phyloP scores from a whole-genome alignment of 2,113 vertebrate species.

The Andinoacara biseriatus region DNA sequence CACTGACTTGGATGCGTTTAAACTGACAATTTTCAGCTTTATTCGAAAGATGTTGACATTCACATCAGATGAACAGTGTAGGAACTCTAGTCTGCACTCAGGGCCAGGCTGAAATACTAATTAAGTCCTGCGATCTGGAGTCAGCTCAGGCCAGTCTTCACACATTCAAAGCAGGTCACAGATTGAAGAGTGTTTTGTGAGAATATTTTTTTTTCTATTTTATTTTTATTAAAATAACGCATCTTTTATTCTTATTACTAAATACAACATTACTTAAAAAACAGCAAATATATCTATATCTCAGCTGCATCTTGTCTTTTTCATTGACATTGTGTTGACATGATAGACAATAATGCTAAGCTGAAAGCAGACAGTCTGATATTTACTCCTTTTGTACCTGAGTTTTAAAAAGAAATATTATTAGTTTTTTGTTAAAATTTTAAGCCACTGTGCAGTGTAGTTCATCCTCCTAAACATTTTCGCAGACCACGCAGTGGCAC shows the following conservation, averaged over 20 bases:
- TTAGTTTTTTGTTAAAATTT: too few relatives aligned
- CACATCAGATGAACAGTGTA: neutral
- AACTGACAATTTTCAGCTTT: neutral
- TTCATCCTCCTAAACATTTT: too few relatives aligned
- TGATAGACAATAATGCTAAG: too few relatives aligned
- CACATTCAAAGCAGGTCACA: neutral
- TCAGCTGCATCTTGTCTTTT: neutral
- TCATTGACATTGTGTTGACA: neutral
- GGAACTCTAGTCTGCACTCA: neutral
- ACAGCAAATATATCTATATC: neutral
- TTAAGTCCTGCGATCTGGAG: slow-evolving; percentile 6
- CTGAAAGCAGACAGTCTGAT: neutral
- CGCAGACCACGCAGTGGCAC: too few relatives aligned
- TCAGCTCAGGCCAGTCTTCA: neutral
- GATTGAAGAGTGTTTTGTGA: accelerated
- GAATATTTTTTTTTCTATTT: neutral
- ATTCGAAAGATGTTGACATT: neutral
- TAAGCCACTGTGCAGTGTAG: too few relatives aligned
- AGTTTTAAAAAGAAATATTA: neutral
- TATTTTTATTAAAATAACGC: neutral
- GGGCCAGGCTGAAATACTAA: slow-evolving; percentile 7
- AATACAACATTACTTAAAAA: neutral
- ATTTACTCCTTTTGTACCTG: neutral
- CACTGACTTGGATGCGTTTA: neutral
- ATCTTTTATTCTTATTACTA: neutral